Percentiles rank a stretch among this genome's conserved stretches.
Evolutionary conservation across 2,888 invertebrate genomes (phyloP).

Genomic region (Epistrophe grossulariae): DNA sequence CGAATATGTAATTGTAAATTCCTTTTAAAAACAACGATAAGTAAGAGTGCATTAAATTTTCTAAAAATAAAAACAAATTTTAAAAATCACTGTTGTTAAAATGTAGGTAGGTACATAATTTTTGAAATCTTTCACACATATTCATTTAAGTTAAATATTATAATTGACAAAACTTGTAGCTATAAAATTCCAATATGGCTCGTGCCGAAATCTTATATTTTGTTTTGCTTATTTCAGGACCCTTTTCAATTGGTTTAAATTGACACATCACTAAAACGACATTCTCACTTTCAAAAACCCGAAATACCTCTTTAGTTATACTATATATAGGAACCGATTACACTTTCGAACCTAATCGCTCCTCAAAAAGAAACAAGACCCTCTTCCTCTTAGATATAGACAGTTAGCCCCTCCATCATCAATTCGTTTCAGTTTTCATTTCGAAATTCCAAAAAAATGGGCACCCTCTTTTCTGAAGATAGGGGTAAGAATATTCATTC

Average conservation of each 20-base stretch:
- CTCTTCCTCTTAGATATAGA: not conserved
- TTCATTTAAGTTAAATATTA: not conserved
- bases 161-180: constrained; percentile 7
- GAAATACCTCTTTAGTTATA: constrained; percentile 28
- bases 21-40: no score
- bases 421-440: constrained; percentile 36
- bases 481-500: constrained; percentile 40
- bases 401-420: constrained; percentile 23
- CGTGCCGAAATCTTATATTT: constrained; percentile 29
- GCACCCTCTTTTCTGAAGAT: constrained; percentile 16
- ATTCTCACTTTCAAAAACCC: constrained; percentile 39
- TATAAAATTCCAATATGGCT: not conserved
- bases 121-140: not conserved
- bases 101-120: no score
- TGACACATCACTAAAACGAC: constrained; percentile 40
- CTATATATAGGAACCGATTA: constrained; percentile 39
- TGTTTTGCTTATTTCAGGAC: not conserved
- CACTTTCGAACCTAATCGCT: constrained; percentile 34
- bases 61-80: not conserved
- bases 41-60: not conserved
- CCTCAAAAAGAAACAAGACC: not conserved
- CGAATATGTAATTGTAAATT: no score
- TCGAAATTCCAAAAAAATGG: constrained; percentile 18
- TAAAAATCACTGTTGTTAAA: not conserved
- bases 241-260: constrained; percentile 34